Conservation (phyloP, 2,113 vertebrate genomes). For the Girardinichthys multiradiatus region DNA sequence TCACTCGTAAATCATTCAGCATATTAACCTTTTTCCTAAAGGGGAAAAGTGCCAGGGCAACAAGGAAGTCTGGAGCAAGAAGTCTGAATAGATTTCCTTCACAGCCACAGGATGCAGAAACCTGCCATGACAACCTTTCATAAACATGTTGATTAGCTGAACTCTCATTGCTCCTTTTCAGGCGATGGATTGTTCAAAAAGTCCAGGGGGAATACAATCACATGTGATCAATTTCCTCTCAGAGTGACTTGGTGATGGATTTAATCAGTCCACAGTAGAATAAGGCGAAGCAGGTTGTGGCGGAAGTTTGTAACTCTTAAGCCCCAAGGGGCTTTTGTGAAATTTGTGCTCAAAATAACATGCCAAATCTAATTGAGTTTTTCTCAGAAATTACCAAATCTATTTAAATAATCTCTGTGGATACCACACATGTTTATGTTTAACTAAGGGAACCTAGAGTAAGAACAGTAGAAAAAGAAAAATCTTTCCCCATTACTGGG, state of each 20-base stretch:
- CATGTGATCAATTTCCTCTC: neutral
- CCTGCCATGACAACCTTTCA: neutral
- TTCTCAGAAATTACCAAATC: no score
- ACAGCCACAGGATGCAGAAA: neutral
- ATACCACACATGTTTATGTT: no score
- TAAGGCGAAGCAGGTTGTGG: neutral
- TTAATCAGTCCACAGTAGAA: neutral
- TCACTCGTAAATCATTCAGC: neutral
- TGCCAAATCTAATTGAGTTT: no score
- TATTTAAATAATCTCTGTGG: no score
- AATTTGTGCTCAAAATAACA: no score
- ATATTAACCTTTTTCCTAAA: neutral
- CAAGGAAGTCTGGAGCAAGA: slow-evolving; percentile 46
- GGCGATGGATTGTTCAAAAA: slow-evolving; percentile 8
- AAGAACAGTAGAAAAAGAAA: no score
- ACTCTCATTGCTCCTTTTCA: slow-evolving; percentile 2
- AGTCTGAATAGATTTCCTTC: slow-evolving; percentile 26
- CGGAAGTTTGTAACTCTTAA: neutral
- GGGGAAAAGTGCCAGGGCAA: slow-evolving; percentile 13
- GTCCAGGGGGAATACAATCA: slow-evolving; percentile 18
- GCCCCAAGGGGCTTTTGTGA: no score
- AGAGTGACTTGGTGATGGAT: slow-evolving; percentile 26
- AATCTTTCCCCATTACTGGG: no score
- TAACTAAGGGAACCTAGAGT: no score
- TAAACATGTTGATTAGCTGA: neutral